phyloP scores from a whole-genome alignment of 1,140 invertebrate species.

The Chironomus tepperi region DNA sequence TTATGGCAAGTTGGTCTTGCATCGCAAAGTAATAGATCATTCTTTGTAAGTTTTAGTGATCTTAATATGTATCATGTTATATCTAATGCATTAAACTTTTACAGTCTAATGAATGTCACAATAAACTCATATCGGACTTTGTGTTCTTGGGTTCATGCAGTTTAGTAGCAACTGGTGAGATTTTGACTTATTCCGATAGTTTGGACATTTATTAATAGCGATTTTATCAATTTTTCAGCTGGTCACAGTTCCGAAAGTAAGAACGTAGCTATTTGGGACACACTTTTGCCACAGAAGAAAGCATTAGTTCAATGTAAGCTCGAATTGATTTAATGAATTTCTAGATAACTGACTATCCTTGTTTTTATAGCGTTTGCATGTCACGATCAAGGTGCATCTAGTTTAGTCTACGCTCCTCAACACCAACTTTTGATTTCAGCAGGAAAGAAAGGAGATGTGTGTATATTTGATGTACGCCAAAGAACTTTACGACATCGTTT shows the following conservation, averaged over 20 bases:
- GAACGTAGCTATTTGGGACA: conserved; percentile 99
- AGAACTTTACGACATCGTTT: conserved; percentile 80
- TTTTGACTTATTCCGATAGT: background rate
- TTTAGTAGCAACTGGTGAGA: conserved; percentile 78
- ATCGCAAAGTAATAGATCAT: conserved; percentile 74
- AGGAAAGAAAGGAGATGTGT: conserved; percentile 92
- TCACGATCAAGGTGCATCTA: conserved; percentile 84
- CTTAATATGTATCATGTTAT: background rate
- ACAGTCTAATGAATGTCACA: conserved; percentile 93
- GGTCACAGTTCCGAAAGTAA: conserved; percentile 94
- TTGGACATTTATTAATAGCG: conserved; percentile 14
- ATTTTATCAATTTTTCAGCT: conserved; percentile 45
- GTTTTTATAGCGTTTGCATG: conserved; percentile 76
- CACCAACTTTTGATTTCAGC: conserved; percentile 88
- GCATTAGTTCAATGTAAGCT: conserved; percentile 74
- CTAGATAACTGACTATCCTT: no score
- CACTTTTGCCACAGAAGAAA: conserved; percentile 89
- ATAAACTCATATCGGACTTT: conserved; percentile 94
- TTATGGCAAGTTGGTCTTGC: conserved; percentile 88
- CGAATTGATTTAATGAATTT: no score
- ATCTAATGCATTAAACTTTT: conserved; percentile 30
- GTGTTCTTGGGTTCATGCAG: conserved; percentile 96
- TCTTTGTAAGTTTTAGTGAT: conserved; percentile 71
- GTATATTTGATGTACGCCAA: conserved; percentile 88
- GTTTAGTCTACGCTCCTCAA: conserved; percentile 83